These are phyloP conservation scores for Tetramorium alpestre DNA, from an alignment of 1,140 invertebrate species.

Conservation along the genomic window DNA sequence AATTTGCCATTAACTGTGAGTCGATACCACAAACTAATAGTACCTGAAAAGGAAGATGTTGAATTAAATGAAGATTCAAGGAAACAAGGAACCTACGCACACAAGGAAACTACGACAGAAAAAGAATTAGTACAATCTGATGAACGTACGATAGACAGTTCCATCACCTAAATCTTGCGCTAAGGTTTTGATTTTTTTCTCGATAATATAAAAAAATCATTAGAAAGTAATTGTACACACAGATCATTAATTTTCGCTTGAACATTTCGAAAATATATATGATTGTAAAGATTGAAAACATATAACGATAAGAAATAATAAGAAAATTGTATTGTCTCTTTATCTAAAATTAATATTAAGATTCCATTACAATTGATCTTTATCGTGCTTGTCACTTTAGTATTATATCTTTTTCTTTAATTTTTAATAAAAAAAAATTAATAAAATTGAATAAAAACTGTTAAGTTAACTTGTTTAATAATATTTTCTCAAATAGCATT, in stretches of 20 bases:
- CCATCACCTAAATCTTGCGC: constrained; percentile 69
- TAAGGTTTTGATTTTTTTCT: constrained; percentile 14
- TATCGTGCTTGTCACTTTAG: neutral
- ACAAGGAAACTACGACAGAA: constrained; percentile 3
- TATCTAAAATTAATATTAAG: neutral
- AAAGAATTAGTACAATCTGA: neutral
- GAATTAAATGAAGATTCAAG: constrained; percentile 20
- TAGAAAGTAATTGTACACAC: neutral
- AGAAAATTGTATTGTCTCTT: neutral
- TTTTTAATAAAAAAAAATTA: constrained; percentile 58
- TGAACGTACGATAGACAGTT: constrained; percentile 58
- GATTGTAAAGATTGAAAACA: neutral
- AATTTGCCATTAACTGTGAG: constrained; percentile 84
- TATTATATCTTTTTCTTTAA: neutral
- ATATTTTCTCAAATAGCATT: neutral
- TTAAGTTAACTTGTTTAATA: neutral
- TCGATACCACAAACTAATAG: constrained; percentile 84
- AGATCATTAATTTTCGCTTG: neutral
- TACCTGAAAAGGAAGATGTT: constrained; percentile 65
- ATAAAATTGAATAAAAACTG: constrained; percentile 7
- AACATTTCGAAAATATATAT: neutral
- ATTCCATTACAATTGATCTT: neutral
- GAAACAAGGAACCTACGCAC: neutral
- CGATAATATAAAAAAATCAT: constrained; percentile 8
- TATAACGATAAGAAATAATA: too few relatives aligned